These are phyloP conservation scores for Coenonympha arcania DNA, from an alignment of 2,888 invertebrate species.

Conservation along the genomic window DNA sequence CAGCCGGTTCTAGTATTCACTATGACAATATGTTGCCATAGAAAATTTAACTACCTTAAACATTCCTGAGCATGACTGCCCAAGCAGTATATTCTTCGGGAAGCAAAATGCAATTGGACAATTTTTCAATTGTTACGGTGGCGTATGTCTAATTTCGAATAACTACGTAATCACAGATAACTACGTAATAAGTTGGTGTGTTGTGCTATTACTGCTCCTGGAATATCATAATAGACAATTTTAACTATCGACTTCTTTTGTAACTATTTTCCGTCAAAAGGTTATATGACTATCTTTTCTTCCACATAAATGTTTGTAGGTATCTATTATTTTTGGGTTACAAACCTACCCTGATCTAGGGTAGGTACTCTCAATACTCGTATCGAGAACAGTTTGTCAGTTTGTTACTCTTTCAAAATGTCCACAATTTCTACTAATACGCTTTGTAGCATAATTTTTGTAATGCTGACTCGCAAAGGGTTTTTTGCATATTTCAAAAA, in stretches of 20 bases:
- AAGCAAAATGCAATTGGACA: slow-evolving; percentile 68
- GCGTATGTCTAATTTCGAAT: slow-evolving; percentile 57
- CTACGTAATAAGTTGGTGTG: no score
- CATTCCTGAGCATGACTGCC: slow-evolving; percentile 23
- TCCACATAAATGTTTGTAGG: no score
- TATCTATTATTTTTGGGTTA: slow-evolving; percentile 2
- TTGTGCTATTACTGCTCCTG: slow-evolving; percentile 18
- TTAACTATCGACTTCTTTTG: slow-evolving; percentile 4
- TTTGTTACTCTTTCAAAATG: no score
- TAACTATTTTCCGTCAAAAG: not conserved
- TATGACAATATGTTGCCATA: no score
- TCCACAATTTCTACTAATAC: not conserved
- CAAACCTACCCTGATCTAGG: no score
- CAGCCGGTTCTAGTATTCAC: no score
- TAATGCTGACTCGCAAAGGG: no score
- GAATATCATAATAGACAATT: slow-evolving; percentile 23
- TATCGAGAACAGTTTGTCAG: no score
- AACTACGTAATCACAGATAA: no score
- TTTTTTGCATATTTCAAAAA: no score
- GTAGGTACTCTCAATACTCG: no score
- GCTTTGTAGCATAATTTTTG: not conserved
- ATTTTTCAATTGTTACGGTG: slow-evolving; percentile 66
- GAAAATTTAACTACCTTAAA: no score
- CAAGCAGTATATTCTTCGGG: slow-evolving; percentile 52
- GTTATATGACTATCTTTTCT: not conserved